Conservation (phyloP, 2,113 vertebrate species). For the Bettongia penicillata region DNA sequence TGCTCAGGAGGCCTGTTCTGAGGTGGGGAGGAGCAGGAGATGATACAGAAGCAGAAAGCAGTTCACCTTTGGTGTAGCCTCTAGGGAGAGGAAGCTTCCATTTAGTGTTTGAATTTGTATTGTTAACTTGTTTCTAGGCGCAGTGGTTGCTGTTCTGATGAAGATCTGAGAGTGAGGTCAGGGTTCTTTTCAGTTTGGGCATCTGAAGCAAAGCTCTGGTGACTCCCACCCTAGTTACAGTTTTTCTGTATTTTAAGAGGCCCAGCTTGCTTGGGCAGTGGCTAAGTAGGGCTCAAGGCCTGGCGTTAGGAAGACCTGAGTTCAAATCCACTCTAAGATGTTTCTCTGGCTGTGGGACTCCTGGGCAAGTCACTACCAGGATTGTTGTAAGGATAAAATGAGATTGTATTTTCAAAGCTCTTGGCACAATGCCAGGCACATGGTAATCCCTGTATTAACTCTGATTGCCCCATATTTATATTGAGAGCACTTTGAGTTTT, state of each 20-base stretch:
- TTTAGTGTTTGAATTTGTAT: neutral
- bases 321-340: neutral
- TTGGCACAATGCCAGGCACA: neutral
- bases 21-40: neutral
- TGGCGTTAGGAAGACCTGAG: neutral
- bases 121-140: no score
- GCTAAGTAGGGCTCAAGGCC: neutral
- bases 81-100: neutral
- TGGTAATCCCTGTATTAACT: neutral
- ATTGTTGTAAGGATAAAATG: neutral
- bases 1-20: neutral
- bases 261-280: neutral
- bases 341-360: neutral
- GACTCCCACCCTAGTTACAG: neutral
- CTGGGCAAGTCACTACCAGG: neutral
- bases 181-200: neutral
- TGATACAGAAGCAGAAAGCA: neutral
- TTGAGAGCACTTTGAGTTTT: neutral
- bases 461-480: neutral
- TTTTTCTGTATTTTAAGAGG: neutral
- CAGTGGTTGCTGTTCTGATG: neutral
- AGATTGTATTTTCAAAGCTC: neutral
- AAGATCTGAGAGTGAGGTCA: neutral
- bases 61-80: neutral
- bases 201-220: neutral